A percentile compares a stretch with the other conserved stretches of the same genome.
These are phyloP conservation scores for Grus americana DNA, from an alignment of 2,113 vertebrate genomes.

Conservation along the genomic window DNA sequence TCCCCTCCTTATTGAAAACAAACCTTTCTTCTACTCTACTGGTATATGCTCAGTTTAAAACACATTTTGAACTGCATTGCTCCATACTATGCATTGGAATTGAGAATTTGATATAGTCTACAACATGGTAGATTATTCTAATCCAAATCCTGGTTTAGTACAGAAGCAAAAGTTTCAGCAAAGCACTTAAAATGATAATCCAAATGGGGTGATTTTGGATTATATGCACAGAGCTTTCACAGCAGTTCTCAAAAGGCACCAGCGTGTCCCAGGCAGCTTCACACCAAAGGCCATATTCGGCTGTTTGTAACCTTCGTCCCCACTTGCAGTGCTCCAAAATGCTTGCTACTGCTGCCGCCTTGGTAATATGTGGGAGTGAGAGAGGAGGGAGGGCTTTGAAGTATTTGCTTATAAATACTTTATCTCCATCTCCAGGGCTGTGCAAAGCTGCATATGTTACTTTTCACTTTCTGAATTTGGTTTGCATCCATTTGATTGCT, in stretches of 20 bases:
- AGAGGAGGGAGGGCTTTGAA: neutral
- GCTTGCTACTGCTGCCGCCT: neutral
- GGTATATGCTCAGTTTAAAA: neutral
- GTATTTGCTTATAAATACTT: neutral
- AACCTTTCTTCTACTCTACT: neutral
- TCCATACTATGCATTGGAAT: neutral
- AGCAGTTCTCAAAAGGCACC: neutral
- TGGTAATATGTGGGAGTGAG: neutral
- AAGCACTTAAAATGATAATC: neutral
- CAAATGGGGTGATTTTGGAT: neutral
- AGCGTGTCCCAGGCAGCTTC: neutral
- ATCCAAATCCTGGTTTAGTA: neutral
- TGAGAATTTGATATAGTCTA: neutral
- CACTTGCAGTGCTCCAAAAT: neutral
- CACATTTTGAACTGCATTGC: neutral
- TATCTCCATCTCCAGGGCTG: neutral
- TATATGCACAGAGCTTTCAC: neutral
- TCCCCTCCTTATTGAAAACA: neutral
- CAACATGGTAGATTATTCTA: neutral
- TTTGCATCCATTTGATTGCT: neutral
- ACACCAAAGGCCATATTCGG: rapidly evolving
- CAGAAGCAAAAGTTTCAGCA: neutral
- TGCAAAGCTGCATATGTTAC: neutral
- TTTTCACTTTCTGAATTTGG: neutral
- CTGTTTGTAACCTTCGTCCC: neutral